Evolutionary conservation across 1,140 invertebrate species (phyloP).

Genomic region (Eubasilissa regina): DNA sequence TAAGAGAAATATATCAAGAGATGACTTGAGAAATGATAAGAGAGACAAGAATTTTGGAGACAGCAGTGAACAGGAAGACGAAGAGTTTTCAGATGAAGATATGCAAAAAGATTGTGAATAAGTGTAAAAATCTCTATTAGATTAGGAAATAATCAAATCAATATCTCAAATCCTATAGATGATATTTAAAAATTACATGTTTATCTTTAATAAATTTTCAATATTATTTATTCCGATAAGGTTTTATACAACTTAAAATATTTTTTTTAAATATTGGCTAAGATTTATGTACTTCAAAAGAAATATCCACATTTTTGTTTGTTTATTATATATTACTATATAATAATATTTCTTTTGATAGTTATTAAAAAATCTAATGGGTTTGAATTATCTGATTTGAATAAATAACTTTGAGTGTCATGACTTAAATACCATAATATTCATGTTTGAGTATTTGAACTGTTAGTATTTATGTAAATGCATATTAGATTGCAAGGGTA

Average conservation of each 20-base stretch:
- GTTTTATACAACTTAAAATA: slow-evolving; percentile 18
- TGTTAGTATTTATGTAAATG: slow-evolving; percentile 28
- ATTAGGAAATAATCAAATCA: slow-evolving; percentile 22
- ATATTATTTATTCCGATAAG: slow-evolving; percentile 38
- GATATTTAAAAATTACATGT: neutral
- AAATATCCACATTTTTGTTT: neutral
- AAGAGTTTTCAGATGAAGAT: slow-evolving; percentile 69
- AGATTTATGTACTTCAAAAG: no score
- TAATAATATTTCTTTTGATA: slow-evolving; percentile 1
- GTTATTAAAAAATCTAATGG: neutral
- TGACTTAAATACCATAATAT: slow-evolving; percentile 25
- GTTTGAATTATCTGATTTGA: slow-evolving; percentile 16
- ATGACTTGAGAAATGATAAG: slow-evolving; percentile 53
- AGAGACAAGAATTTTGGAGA: slow-evolving; percentile 63
- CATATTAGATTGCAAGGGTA: slow-evolving; percentile 36
- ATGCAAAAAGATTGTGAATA: slow-evolving; percentile 63
- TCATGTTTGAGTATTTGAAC: slow-evolving; percentile 26
- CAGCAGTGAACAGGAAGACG: slow-evolving; percentile 67
- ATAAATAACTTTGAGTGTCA: slow-evolving; percentile 7
- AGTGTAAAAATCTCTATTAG: slow-evolving; percentile 13
- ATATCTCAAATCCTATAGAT: slow-evolving; percentile 28
- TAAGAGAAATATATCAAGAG: slow-evolving; percentile 51
- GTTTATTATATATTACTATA: neutral
- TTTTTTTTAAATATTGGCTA: slow-evolving; percentile 11
- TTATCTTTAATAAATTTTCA: slow-evolving; percentile 13